phyloP scores from a whole-genome alignment of 1,140 invertebrate species.

The Triops cancriformis region DNA sequence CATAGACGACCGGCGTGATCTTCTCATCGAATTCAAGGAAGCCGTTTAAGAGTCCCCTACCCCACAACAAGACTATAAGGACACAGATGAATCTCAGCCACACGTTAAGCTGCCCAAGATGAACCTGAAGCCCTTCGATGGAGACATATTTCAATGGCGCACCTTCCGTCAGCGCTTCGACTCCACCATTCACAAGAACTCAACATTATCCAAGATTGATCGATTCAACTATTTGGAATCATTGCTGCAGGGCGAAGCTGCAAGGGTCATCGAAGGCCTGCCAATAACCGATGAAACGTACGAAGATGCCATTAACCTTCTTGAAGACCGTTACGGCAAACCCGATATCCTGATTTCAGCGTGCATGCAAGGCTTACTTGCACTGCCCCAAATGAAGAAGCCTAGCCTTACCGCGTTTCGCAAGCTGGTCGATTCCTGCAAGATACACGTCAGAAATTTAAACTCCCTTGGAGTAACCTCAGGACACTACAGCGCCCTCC shows the following conservation, averaged over 20 bases:
- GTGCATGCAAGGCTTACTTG: background rate
- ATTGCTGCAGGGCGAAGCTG: background rate
- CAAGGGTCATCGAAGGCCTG: background rate
- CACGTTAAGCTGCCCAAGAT: conserved; percentile 5
- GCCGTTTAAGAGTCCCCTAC: background rate
- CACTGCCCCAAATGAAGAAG: background rate
- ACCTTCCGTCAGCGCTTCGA: too few relatives aligned
- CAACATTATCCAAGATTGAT: background rate
- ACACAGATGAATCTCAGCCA: background rate
- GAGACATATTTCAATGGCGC: too few relatives aligned
- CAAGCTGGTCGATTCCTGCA: background rate
- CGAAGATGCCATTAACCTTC: background rate
- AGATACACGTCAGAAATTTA: background rate
- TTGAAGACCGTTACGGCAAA: background rate
- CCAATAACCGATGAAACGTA: background rate
- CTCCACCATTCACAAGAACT: background rate
- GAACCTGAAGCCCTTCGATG: too few relatives aligned
- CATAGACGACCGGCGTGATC: background rate
- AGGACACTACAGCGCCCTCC: background rate
- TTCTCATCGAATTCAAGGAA: background rate
- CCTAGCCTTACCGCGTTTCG: background rate
- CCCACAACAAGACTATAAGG: background rate
- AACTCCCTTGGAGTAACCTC: background rate
- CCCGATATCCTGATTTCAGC: background rate
- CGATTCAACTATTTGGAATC: background rate